Evolutionary conservation across 1,140 invertebrate species (phyloP), one percentile per base, ranked within the genome.

Genomic region (Drosophila serrata): DNA sequence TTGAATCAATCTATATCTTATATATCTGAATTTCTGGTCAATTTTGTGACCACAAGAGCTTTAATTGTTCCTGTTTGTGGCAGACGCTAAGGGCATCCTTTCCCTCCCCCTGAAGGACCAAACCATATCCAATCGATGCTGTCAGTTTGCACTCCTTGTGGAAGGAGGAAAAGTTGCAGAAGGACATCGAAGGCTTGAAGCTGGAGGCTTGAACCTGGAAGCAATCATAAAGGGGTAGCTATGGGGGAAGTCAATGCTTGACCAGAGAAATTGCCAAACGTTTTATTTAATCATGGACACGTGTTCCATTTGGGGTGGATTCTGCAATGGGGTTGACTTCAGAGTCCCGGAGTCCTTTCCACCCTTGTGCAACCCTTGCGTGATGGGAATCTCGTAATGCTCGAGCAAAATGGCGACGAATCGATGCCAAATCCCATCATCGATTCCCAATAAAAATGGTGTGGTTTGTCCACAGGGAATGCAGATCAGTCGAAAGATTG

Each of bases 271-370:
- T 88, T 87, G 76, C 70, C 63, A 88, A 87, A 62, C 73, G 67
- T 76, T 88, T 84, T 80, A 68, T 75, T 90, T 81, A 88, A 90
- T 88, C 81, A 80, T 40, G 60, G 85, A 67, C 84, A 87, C 84
- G 84, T 87, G 84, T 72, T 29, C 9, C n/a, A 13, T n/a, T n/a
- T 35, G 67, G 64, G 63, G 49, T 51, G 15, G 63, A 35, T 37
- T 63, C 27, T 15, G 35, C 70, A 69, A 74, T 55, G 46, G 15
- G 13, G 15, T 17, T 72, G 81, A 75, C 49, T 61, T 43, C 37
- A 43, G 48, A 24, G 24, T 24, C 24, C 2, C 5, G n/a, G 15
- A 12, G 46, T 29, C 12, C 60, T 6, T 68, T 72, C 31, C 48
- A 46, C 65, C 56, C 45, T 68, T 56, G 60, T 64, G 58, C 79